Percentiles rank a stretch among this genome's conserved stretches.
Evolutionary conservation across 2,888 invertebrate genomes (phyloP).

Genomic region (Acleris laterana): DNA sequence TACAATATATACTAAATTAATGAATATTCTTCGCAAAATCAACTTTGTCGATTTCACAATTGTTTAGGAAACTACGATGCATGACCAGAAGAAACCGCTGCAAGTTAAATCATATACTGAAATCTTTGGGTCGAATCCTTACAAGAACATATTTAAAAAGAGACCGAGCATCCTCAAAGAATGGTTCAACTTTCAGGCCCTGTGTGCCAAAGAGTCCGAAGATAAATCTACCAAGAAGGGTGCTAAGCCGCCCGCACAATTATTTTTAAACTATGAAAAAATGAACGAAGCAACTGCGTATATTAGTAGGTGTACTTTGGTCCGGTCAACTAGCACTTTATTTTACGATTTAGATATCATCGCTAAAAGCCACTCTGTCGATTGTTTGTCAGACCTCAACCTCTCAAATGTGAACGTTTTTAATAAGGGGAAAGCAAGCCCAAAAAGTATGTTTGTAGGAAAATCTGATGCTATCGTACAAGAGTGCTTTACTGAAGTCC

Average conservation of each 20-base stretch:
- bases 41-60: neutral
- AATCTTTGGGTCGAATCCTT: conserved; percentile 51
- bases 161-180: conserved; percentile 34
- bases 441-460: conserved; percentile 47
- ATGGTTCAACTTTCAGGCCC: neutral
- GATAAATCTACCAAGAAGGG: neutral
- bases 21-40: neutral
- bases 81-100: neutral
- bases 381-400: conserved; percentile 53
- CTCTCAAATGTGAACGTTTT: conserved; percentile 52
- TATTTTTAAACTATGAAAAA: conserved; percentile 60
- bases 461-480: conserved; percentile 61
- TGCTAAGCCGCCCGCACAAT: neutral
- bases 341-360: conserved; percentile 73
- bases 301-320: conserved; percentile 50
- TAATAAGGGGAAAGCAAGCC: conserved; percentile 45
- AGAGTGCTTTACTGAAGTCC: conserved; percentile 62
- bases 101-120: conserved; percentile 62
- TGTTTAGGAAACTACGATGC: neutral
- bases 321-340: conserved; percentile 66
- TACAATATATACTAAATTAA: neutral
- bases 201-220: neutral
- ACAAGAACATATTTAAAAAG: conserved; percentile 44
- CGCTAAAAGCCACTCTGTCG: conserved; percentile 67
- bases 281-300: conserved; percentile 57